These are phyloP conservation scores for Lateolabrax maculatus DNA, from an alignment of 2,797 vertebrate genomes.

Conservation along the genomic window DNA sequence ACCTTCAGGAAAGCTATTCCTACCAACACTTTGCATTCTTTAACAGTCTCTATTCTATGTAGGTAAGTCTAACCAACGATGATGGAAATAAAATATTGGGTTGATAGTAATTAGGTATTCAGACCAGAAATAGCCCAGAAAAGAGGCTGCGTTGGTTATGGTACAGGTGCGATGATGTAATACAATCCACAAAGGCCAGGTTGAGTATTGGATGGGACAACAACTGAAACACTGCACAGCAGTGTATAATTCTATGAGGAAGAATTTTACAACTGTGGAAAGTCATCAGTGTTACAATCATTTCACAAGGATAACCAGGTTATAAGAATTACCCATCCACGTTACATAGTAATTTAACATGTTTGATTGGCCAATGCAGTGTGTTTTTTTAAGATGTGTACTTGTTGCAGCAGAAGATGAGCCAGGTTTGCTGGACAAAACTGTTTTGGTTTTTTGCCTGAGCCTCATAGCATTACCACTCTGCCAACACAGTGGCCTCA, in stretches of 20 bases:
- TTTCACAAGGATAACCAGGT: neutral
- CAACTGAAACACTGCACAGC: neutral
- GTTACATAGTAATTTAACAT: neutral
- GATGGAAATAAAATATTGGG: neutral
- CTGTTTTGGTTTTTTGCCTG: too few species aligned
- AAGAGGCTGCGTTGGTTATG: too few species aligned
- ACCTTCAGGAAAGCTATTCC: neutral
- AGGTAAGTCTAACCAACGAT: neutral
- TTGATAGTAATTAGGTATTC: neutral
- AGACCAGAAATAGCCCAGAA: too few species aligned
- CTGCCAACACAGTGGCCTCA: neutral
- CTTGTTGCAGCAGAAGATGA: too few species aligned
- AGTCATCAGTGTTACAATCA: neutral
- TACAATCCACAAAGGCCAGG: neutral
- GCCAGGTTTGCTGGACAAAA: neutral
- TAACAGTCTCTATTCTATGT: neutral
- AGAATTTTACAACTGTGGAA: neutral
- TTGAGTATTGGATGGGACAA: neutral
- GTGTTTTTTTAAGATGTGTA: neutral
- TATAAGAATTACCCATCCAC: neutral
- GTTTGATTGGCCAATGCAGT: neutral
- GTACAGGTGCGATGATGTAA: neutral
- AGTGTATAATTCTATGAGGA: neutral
- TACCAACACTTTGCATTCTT: too few species aligned
- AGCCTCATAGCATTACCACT: too few species aligned